Evolutionary conservation across 2,888 invertebrate species (phyloP).

Genomic region (Parthenolecanium corni): DNA sequence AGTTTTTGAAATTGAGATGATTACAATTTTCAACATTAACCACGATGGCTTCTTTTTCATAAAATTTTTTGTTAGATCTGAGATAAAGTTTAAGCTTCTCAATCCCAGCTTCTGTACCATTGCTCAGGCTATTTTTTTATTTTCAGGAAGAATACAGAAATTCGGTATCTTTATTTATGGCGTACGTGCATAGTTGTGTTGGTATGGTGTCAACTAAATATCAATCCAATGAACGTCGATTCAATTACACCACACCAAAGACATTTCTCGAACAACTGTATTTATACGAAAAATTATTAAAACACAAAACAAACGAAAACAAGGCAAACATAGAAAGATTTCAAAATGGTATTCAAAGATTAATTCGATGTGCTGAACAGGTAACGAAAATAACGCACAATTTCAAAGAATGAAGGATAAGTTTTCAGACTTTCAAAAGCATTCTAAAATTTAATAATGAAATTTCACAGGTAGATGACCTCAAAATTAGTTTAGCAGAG

Average conservation of each 20-base stretch:
- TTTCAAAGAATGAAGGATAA: background rate
- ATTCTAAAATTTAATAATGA: too few species aligned
- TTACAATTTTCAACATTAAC: too few species aligned
- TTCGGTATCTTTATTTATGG: slow-evolving; percentile 75
- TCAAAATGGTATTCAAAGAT: slow-evolving; percentile 76
- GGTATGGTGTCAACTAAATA: slow-evolving; percentile 73
- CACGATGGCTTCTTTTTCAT: too few species aligned
- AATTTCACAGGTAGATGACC: slow-evolving; percentile 51
- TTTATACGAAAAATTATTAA: slow-evolving; percentile 60
- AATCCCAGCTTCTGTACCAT: too few species aligned
- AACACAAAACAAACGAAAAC: slow-evolving; percentile 55
- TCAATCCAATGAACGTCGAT: slow-evolving; percentile 70
- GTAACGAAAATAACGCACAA: slow-evolving; percentile 39
- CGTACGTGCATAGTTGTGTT: slow-evolving; percentile 76
- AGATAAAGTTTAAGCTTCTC: too few species aligned
- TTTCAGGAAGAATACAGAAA: slow-evolving; percentile 43
- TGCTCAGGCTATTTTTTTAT: background rate
- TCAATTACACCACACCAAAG: slow-evolving; percentile 94
- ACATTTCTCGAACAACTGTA: slow-evolving; percentile 87
- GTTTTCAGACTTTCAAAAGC: too few species aligned
- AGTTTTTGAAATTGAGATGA: too few species aligned
- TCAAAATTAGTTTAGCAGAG: slow-evolving; percentile 61
- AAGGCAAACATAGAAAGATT: slow-evolving; percentile 64
- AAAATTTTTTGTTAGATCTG: too few species aligned
- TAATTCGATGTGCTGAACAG: slow-evolving; percentile 74